Evolutionary conservation across 2,113 vertebrate species (phyloP).

Genomic region (Noturus placidus): DNA sequence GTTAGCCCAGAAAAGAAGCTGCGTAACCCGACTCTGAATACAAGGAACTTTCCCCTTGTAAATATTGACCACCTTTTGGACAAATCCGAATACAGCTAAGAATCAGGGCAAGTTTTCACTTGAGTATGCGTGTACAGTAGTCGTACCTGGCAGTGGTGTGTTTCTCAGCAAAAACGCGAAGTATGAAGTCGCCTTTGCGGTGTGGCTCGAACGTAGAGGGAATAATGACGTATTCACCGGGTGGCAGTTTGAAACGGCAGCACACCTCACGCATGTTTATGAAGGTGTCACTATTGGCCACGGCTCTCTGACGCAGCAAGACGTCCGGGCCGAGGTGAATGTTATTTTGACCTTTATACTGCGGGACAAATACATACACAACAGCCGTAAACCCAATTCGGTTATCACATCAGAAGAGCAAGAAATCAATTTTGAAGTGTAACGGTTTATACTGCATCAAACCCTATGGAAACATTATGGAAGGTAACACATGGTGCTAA

Average conservation of each 20-base stretch:
- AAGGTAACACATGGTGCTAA: neutral
- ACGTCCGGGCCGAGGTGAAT: slow-evolving; percentile 70
- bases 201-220: slow-evolving; percentile 85
- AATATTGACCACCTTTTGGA: neutral
- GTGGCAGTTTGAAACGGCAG: slow-evolving; percentile 73
- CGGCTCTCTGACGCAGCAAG: slow-evolving; percentile 67
- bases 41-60: neutral
- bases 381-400: neutral
- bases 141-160: slow-evolving; percentile 64
- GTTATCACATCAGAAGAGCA: neutral
- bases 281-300: slow-evolving; percentile 68
- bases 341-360: slow-evolving; percentile 69
- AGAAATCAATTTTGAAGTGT: neutral
- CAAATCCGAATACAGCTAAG: neutral
- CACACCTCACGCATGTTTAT: slow-evolving; percentile 81
- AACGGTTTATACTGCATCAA: neutral
- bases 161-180: slow-evolving; percentile 86
- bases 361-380: neutral
- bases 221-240: slow-evolving; percentile 79
- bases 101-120: neutral
- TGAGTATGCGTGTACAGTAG: neutral
- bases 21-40: neutral
- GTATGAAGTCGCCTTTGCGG: slow-evolving; percentile 78
- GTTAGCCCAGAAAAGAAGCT: neutral
- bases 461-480: neutral